Percentiles rank a stretch among this genome's conserved stretches.
Conservation (phyloP, 2,888 invertebrate genomes). For the Platycheirus albimanus region DNA sequence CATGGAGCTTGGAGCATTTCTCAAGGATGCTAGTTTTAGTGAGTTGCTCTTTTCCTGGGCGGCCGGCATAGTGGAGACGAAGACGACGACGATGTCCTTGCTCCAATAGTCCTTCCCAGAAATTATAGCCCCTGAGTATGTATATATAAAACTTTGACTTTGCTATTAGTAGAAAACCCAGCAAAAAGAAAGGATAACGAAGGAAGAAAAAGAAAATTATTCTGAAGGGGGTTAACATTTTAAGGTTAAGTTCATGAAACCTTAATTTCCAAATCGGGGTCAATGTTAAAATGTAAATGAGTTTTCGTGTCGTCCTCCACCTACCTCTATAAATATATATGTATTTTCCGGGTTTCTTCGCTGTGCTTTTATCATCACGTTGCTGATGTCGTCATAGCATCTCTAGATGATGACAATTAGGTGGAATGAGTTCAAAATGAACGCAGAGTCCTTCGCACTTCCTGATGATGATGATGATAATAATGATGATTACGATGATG, state of each 20-base stretch:
- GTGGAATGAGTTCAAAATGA: slow-evolving; percentile 48
- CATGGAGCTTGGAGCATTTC: slow-evolving; percentile 34
- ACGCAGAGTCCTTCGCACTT: slow-evolving; percentile 58
- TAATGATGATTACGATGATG: neutral
- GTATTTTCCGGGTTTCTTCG: slow-evolving; percentile 12
- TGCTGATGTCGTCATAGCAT: neutral
- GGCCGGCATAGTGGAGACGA: neutral
- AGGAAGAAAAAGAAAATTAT: slow-evolving; percentile 22
- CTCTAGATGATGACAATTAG: slow-evolving; percentile 1
- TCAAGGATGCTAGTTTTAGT: slow-evolving; percentile 51
- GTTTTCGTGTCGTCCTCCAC: slow-evolving; percentile 46
- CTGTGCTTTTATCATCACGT: too few relatives aligned
- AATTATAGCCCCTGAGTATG: slow-evolving; percentile 39
- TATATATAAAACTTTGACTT: slow-evolving; percentile 28
- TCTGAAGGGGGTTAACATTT: slow-evolving; percentile 5
- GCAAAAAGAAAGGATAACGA: slow-evolving; percentile 27
- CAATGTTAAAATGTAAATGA: slow-evolving; percentile 74
- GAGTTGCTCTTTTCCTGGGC: neutral
- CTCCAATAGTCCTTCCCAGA: slow-evolving; percentile 32
- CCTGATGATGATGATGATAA: too few relatives aligned
- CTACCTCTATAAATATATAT: neutral
- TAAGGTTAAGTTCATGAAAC: slow-evolving; percentile 69
- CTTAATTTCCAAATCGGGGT: slow-evolving; percentile 67
- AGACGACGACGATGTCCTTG: slow-evolving; percentile 56
- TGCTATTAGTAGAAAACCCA: neutral